Base-by-base conservation (phyloP, 2,888 invertebrate species). In the Deilephila elpenor region DNA sequence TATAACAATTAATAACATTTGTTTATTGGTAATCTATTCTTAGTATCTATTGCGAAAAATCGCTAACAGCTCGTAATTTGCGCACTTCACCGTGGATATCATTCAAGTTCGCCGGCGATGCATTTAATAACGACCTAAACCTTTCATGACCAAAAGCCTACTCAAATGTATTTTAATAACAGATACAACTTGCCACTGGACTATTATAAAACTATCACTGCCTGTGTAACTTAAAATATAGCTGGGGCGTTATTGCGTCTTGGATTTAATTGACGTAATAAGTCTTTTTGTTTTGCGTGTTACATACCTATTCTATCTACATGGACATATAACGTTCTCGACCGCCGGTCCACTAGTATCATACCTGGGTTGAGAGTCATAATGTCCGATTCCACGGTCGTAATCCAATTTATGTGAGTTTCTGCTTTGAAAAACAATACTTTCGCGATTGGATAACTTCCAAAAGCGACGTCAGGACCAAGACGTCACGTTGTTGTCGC, bases 101-200 rank as follows among this genome's bases (percentile, higher is more conserved):
- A 83, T 86, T 87, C 88, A 89, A 89, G 89, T 89, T 89, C 88
- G 86, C 76, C 74, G 76, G 76, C 77, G 80, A 78, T 75, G 79
- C 75, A 71, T 76, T 81, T 81, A 80, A 82, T 82, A 81, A 81
- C 81, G 80, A 84, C 82, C 80, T 79, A 84, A 81, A 78, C 76
- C 78, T 78, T 80, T 84, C 82, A 83, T 82, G 81, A 84, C 79
- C 83, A 81, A 56, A 53, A 70, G n/a, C 34, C 8, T 29, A 17
- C 17, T 37, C 20, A 51, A 67, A 51, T 11, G 6, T 51, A 67
- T 20, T 25, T 14, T 29, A 25, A 25, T 25, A 44, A 44, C 5
- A 51, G 25, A 29, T 8, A 62, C n/a, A 51, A 67, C 14, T 25
- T 67, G 20, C 5, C 2, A 20, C 51, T 25, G 17, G n/a, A n/a